A percentile compares a stretch with the other conserved stretches of the same genome.
phyloP scores from a whole-genome alignment of 30 jellyfish, hydroid and myxozoan genomes.

The Phacellophora camtschatica region DNA sequence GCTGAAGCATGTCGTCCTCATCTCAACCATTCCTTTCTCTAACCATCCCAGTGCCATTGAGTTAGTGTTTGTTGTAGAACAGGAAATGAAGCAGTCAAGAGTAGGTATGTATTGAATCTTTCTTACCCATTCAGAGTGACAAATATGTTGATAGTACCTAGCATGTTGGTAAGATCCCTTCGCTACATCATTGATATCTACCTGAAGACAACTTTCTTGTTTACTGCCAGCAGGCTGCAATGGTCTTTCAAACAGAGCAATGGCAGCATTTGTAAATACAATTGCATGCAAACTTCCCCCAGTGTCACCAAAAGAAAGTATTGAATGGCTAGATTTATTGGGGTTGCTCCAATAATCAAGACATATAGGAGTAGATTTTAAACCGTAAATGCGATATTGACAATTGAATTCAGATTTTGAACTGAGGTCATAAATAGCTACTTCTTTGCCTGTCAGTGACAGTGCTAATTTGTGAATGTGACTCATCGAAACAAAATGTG shows the following conservation, averaged over 20 bases:
- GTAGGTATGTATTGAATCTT: conserved; percentile 63
- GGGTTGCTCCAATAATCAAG: conserved; percentile 81
- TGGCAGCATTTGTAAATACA: conserved; percentile 55
- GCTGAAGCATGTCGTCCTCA: conserved; percentile 70
- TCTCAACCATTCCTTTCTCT: conserved; percentile 65
- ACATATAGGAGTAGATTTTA: conserved; percentile 75
- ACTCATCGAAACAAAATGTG: conserved; percentile 75
- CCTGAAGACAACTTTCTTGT: conserved; percentile 49
- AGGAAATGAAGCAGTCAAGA: conserved; percentile 80
- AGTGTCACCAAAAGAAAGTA: conserved; percentile 83
- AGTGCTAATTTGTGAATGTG: conserved; percentile 77
- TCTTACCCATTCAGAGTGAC: conserved; percentile 91
- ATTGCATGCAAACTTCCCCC: conserved; percentile 80
- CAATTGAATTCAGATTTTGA: conserved; percentile 75
- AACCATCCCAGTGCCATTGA: conserved; percentile 88
- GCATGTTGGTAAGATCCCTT: conserved; percentile 58
- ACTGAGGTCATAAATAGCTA: conserved; percentile 74
- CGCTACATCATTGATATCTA: conserved; percentile 51
- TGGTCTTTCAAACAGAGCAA: conserved; percentile 84
- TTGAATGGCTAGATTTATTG: conserved; percentile 50
- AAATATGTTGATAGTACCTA: conserved; percentile 41
- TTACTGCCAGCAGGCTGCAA: conserved; percentile 70
- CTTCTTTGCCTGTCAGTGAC: conserved; percentile 83
- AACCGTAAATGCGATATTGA: conserved; percentile 73
- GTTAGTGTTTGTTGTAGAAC: conserved; percentile 76